These are phyloP conservation scores for Dermolepida albohirtum DNA, from an alignment of 2,888 invertebrate species.

Conservation along the genomic window DNA sequence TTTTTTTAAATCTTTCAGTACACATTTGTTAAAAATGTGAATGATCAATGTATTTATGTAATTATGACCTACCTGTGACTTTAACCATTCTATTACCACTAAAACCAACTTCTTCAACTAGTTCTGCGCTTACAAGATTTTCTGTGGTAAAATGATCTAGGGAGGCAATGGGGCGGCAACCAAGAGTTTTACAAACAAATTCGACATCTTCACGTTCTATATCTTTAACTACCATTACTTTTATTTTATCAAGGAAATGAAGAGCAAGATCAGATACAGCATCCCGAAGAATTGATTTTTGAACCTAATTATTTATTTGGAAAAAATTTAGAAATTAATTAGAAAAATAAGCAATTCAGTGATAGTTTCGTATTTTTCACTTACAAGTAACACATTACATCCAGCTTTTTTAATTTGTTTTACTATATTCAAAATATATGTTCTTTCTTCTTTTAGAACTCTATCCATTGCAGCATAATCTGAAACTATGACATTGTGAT, in stretches of 20 bases:
- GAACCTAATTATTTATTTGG: slow-evolving; percentile 58
- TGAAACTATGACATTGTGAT: slow-evolving; percentile 94
- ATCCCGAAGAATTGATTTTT: slow-evolving; percentile 87
- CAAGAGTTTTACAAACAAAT: slow-evolving; percentile 94
- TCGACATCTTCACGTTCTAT: slow-evolving; percentile 98
- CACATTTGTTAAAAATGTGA: too few species aligned
- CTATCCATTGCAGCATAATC: slow-evolving; percentile 99
- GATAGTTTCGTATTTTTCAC: slow-evolving; percentile 66
- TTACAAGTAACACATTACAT: slow-evolving; percentile 95
- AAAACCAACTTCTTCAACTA: slow-evolving; percentile 93
- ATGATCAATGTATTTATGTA: too few species aligned
- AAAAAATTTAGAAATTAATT: not conserved
- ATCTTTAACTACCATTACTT: slow-evolving; percentile 98
- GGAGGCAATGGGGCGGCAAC: slow-evolving; percentile 97
- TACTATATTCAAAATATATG: slow-evolving; percentile 97
- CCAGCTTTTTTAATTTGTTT: slow-evolving; percentile 99
- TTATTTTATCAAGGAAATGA: slow-evolving; percentile 98
- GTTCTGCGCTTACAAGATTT: slow-evolving; percentile 89
- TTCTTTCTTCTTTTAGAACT: slow-evolving; percentile 95
- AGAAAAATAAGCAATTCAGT: slow-evolving; percentile 12
- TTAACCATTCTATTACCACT: slow-evolving; percentile 92
- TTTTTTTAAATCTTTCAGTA: too few species aligned
- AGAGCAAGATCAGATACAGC: slow-evolving; percentile 96
- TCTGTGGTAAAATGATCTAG: slow-evolving; percentile 97
- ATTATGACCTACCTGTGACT: slow-evolving; percentile 58